Evolutionary conservation across 2,113 vertebrate species (phyloP), one percentile per base, ranked within the genome.

Genomic region (Myxocyprinus asiaticus): DNA sequence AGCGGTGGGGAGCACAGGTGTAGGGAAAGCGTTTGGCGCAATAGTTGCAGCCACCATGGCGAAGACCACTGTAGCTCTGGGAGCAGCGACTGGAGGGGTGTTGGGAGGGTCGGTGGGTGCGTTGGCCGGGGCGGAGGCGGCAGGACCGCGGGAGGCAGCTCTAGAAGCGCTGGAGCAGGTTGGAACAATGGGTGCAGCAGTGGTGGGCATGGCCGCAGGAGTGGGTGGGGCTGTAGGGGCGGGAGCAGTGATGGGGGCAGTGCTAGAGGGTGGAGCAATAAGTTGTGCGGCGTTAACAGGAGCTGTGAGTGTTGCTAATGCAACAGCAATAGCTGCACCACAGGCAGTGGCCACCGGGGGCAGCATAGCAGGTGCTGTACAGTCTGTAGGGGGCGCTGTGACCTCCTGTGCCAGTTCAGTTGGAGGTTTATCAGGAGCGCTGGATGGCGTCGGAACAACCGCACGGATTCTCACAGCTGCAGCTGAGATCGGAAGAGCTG

Each of bases 401-500:
- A 33, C 22, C 22, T 33, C 22, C 22, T 33, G 22, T 33, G 22
- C 22, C 22, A 33, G 22, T 33, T 33, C 22, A 33, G 22, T 33
- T 33, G 22, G 22, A 33, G 22, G 22, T 33, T 33, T 33, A 33
- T 33, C 22, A 33, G 22, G 22, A 33, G 3, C 22, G 22, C 22
- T 61, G 15, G 77, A 74, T 5, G 69, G 79, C 4, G 50, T 81
- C 15, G 77, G 84, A 3, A 1, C 68, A 5, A 79, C 87, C 0
- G 78, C 84, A 0, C 76, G 80, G n/a, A 81, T 92, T 14, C 15
- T 93, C 77, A 84, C 48, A 0, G 86, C 86, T 0, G 87, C 90
- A 64, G 81, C 87, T 15, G 91, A 92, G 17, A 86, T 92, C 0
- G 87, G 91, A 0, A 90, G 84, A 80, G 91, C 88, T 9, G 92